Evolutionary conservation across 2,797 vertebrate species (phyloP).

Genomic region (Monodelphis domestica): DNA sequence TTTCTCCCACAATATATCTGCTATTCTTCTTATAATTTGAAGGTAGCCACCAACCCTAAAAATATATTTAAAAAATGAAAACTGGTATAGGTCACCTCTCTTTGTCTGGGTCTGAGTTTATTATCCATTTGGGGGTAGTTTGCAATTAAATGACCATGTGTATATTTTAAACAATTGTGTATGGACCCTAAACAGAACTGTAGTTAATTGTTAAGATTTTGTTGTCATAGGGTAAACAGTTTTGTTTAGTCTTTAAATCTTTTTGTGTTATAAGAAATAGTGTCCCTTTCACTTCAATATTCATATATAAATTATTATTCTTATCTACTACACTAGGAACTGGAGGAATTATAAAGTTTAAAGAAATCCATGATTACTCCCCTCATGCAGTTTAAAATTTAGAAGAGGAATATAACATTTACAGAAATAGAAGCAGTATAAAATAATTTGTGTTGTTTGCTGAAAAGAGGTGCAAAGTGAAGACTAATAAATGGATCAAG

Average conservation of each 20-base stretch:
- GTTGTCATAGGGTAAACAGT: not conserved
- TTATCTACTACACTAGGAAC: not conserved
- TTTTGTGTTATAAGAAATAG: not conserved
- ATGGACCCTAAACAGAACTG: not conserved
- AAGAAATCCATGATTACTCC: constrained; percentile 13
- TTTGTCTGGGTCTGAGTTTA: not conserved
- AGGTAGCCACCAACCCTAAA: not conserved
- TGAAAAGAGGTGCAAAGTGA: constrained; percentile 22
- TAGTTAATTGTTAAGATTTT: not conserved
- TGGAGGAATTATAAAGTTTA: not conserved
- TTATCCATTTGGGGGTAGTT: not conserved
- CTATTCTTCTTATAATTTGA: not conserved
- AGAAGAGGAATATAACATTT: constrained; percentile 55
- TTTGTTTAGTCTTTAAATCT: not conserved
- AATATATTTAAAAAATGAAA: not conserved
- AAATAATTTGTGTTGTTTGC: constrained; percentile 49
- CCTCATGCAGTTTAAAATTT: not conserved
- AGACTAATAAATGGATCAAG: not conserved
- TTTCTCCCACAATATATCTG: not conserved
- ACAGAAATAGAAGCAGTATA: constrained; percentile 54
- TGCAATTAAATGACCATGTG: not conserved
- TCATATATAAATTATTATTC: not conserved
- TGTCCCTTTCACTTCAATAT: not conserved
- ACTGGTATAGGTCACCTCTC: not conserved
- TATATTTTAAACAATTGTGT: not conserved